These are phyloP conservation scores for Tenthredo amoena DNA, from an alignment of 2,888 invertebrate species.

Conservation along the genomic window DNA sequence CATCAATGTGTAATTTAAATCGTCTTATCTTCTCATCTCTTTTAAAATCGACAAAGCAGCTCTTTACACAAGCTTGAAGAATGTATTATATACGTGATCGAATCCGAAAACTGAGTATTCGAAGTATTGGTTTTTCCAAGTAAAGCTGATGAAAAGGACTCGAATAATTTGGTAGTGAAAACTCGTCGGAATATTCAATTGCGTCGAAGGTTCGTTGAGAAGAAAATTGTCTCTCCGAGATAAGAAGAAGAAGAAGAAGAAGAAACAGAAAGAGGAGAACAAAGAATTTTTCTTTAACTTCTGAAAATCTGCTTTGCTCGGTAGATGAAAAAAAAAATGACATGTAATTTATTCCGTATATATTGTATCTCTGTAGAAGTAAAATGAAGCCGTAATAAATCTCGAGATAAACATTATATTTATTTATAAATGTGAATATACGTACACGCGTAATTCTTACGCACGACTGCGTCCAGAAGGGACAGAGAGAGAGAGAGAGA, in stretches of 20 bases:
- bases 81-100: neutral
- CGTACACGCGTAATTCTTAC: neutral
- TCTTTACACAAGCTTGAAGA: neutral
- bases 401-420: neutral
- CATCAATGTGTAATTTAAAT: neutral
- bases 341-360: neutral
- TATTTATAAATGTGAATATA: neutral
- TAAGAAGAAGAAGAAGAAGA: neutral
- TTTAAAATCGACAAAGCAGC: neutral
- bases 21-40: neutral
- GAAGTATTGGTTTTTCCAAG: slow-evolving; percentile 23
- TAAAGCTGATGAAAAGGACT: neutral
- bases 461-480: neutral
- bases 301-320: neutral
- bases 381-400: neutral
- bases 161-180: slow-evolving; percentile 1
- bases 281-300: neutral
- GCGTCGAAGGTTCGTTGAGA: neutral
- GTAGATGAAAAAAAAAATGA: neutral
- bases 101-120: neutral
- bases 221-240: neutral
- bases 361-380: neutral
- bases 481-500: neutral
- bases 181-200: slow-evolving; percentile 11
- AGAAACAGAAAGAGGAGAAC: neutral